Percentiles rank a stretch among this genome's conserved stretches.
These are phyloP conservation scores for Aelia acuminata DNA, from an alignment of 2,888 invertebrate genomes.

Conservation along the genomic window DNA sequence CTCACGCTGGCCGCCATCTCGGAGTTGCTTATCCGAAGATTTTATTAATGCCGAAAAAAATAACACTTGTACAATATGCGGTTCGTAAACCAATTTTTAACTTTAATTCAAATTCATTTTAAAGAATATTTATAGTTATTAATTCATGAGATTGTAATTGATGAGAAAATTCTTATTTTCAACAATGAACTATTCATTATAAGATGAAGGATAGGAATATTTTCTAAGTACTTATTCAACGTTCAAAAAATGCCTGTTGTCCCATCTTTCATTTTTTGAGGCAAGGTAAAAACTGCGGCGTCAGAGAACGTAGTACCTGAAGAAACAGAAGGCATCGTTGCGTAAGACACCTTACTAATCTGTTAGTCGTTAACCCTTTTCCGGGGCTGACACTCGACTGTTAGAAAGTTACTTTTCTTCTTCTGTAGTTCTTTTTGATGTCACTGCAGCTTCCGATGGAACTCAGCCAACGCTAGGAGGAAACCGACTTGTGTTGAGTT, in stretches of 20 bases:
- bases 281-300: neutral
- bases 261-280: neutral
- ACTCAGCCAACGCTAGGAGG: neutral
- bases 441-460: neutral
- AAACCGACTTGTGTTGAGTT: neutral
- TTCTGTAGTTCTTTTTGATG: neutral
- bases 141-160: too few relatives aligned
- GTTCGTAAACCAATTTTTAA: too few relatives aligned
- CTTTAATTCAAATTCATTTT: too few relatives aligned
- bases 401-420: slow-evolving; percentile 18
- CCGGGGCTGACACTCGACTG: neutral
- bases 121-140: too few relatives aligned
- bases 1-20: too few relatives aligned
- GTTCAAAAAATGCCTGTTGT: neutral
- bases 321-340: slow-evolving; percentile 13
- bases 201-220: neutral
- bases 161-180: neutral
- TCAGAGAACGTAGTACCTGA: neutral
- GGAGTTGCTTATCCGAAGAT: too few relatives aligned
- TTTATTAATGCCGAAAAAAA: too few relatives aligned
- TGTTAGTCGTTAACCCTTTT: slow-evolving; percentile 25
- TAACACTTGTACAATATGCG: too few relatives aligned
- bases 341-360: neutral
- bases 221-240: neutral
- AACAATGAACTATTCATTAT: neutral